A percentile compares a stretch with the other conserved stretches of the same genome.
phyloP scores from a whole-genome alignment of 2,888 invertebrate genomes.

The Caenorhabditis japonica region DNA sequence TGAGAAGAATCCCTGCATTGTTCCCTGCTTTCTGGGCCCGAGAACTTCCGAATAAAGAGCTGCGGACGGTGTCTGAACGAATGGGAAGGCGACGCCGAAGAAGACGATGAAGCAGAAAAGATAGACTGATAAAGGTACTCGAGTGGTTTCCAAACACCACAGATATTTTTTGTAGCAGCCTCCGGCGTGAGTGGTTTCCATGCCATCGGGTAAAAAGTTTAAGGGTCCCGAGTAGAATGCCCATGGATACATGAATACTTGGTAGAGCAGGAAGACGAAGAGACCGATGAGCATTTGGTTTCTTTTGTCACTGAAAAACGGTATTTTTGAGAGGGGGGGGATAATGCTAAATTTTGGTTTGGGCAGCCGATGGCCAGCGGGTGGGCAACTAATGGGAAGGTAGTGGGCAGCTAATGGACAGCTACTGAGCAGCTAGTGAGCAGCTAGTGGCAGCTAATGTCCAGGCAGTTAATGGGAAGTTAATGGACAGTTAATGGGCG shows the following conservation, averaged over 20 bases:
- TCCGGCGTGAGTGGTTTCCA: conserved; percentile 37
- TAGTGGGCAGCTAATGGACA: too few relatives aligned
- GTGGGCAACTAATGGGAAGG: too few relatives aligned
- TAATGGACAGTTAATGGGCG: too few relatives aligned
- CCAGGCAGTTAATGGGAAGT: too few relatives aligned
- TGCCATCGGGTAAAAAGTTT: conserved; percentile 45
- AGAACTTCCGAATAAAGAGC: conserved; percentile 47
- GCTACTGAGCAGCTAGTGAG: too few relatives aligned
- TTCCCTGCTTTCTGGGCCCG: conserved; percentile 56
- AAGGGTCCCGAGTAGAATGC: conserved; percentile 58
- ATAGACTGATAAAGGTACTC: conserved; percentile 36
- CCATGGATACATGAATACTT: conserved; percentile 56
- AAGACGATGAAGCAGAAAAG: conserved; percentile 39
- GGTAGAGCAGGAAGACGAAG: conserved; percentile 51
- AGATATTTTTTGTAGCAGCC: conserved; percentile 41
- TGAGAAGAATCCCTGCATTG: conserved; percentile 49
- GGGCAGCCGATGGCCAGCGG: too few relatives aligned
- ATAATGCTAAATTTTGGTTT: too few relatives aligned
- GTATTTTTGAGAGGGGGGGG: too few relatives aligned
- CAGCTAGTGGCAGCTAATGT: too few relatives aligned
- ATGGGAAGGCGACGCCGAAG: conserved; percentile 43
- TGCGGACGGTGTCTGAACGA: conserved; percentile 34
- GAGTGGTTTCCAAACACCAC: conserved; percentile 39
- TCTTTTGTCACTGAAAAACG: conserved; percentile 55
- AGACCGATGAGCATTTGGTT: conserved; percentile 58